A percentile compares a stretch with the other conserved stretches of the same genome.
Evolutionary conservation across 2,888 invertebrate genomes (phyloP).

Genomic region (Oligia strigilis): DNA sequence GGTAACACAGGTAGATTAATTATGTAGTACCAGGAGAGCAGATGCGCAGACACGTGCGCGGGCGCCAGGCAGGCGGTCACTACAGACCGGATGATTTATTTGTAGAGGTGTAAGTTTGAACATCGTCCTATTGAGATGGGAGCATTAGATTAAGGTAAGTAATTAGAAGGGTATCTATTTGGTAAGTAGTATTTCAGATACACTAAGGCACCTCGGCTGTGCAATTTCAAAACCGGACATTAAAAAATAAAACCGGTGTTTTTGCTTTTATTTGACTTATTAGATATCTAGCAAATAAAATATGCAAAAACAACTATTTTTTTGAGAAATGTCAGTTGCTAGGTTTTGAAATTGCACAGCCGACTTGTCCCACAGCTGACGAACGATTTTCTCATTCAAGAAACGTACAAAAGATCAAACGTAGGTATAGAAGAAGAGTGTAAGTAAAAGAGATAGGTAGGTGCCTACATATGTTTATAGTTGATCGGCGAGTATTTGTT

Average conservation of each 20-base stretch:
- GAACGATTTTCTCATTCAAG: neutral
- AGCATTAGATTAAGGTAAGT: constrained; percentile 23
- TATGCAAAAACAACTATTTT: no score
- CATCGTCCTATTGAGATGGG: constrained; percentile 15
- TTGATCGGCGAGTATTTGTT: neutral
- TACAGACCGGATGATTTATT: constrained; percentile 57
- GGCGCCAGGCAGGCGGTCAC: constrained; percentile 40
- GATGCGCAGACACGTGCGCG: constrained; percentile 81
- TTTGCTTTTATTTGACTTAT: no score
- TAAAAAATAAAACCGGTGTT: no score
- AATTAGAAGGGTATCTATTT: neutral
- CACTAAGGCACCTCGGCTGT: neutral
- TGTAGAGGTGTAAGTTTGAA: constrained; percentile 32
- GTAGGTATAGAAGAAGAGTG: neutral
- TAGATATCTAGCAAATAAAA: no score
- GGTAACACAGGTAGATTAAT: constrained; percentile 79
- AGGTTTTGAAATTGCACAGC: no score
- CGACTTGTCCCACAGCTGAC: no score
- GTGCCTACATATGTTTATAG: no score
- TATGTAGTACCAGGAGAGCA: constrained; percentile 72
- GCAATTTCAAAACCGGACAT: no score
- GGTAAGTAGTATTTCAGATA: neutral
- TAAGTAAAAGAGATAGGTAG: neutral
- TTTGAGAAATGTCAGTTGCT: no score
- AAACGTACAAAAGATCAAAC: neutral